These are phyloP conservation scores for Artibeus jamaicensis DNA, from an alignment of 2,797 vertebrate species.

Conservation along the genomic window DNA sequence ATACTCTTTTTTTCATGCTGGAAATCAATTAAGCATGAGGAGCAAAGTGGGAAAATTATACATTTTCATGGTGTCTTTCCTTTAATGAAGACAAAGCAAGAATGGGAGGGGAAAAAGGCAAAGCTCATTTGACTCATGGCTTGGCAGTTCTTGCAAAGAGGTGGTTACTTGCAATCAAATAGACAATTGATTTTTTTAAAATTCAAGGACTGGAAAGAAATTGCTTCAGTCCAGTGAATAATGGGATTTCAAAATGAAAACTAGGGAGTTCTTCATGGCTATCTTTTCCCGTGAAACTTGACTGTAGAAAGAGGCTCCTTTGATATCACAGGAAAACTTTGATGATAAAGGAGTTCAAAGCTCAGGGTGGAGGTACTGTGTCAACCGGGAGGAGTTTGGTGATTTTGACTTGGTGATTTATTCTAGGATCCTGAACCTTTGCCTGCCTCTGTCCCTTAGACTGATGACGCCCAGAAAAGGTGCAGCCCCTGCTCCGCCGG, in stretches of 20 bases:
- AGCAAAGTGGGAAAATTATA: constrained; percentile 46
- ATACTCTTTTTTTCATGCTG: neutral
- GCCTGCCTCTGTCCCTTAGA: neutral
- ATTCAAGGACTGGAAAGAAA: constrained; percentile 43
- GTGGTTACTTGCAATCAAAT: constrained; percentile 33
- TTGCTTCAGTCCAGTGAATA: neutral
- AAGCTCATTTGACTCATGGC: neutral
- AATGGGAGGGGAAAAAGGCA: neutral
- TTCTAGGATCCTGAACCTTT: neutral
- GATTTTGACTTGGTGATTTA: neutral
- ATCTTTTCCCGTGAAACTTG: neutral
- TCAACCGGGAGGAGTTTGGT: neutral
- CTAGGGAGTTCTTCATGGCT: neutral
- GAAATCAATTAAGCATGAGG: constrained; percentile 62
- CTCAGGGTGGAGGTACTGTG: neutral
- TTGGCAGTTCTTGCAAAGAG: neutral
- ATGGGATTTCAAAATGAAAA: neutral
- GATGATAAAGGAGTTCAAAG: neutral
- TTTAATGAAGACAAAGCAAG: constrained; percentile 44
- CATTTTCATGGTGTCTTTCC: constrained; percentile 15
- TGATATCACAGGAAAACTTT: neutral
- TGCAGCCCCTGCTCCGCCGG: fast-evolving
- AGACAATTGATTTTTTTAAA: neutral
- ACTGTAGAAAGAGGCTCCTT: neutral
- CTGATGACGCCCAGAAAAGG: neutral